A percentile compares a stretch with the other conserved stretches of the same genome.
phyloP scores from a whole-genome alignment of 30 jellyfish, hydroid and myxozoan genomes.

The Cassiopea xamachana region DNA sequence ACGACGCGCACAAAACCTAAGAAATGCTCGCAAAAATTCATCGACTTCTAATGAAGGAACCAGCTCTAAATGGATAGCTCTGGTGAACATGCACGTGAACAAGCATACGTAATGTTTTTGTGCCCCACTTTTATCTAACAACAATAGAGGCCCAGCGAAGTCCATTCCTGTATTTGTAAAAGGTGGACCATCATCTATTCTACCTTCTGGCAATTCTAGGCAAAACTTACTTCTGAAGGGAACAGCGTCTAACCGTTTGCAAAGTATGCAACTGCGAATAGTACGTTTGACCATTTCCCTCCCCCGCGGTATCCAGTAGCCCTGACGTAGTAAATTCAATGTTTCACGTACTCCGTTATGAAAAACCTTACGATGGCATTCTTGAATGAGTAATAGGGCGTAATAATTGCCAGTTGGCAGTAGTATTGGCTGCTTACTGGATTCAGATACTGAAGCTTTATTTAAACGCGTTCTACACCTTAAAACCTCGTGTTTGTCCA shows the following conservation, averaged over 20 bases:
- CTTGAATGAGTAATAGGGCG: conserved; percentile 25
- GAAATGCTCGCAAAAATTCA: conserved; percentile 58
- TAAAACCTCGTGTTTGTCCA: conserved; percentile 47
- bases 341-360: conserved; percentile 65
- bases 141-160: conserved; percentile 56
- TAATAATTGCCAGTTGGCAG: conserved; percentile 48
- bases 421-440: conserved; percentile 61
- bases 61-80: conserved; percentile 64
- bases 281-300: conserved; percentile 59
- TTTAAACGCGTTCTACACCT: conserved; percentile 53
- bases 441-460: conserved; percentile 55
- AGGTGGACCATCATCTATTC: conserved; percentile 72
- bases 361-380: conserved; percentile 57
- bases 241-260: conserved; percentile 58
- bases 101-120: conserved; percentile 52
- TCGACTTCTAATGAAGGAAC: conserved; percentile 54
- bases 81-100: conserved; percentile 49
- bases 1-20: conserved; percentile 53
- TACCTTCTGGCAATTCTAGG: conserved; percentile 38
- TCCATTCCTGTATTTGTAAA: conserved; percentile 58
- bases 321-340: conserved; percentile 45
- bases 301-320: conserved; percentile 76
- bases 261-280: conserved; percentile 31
- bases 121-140: not conserved
- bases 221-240: conserved; percentile 46